Evolutionary conservation across 2,888 invertebrate species (phyloP).

Genomic region (Sicus ferrugineus): DNA sequence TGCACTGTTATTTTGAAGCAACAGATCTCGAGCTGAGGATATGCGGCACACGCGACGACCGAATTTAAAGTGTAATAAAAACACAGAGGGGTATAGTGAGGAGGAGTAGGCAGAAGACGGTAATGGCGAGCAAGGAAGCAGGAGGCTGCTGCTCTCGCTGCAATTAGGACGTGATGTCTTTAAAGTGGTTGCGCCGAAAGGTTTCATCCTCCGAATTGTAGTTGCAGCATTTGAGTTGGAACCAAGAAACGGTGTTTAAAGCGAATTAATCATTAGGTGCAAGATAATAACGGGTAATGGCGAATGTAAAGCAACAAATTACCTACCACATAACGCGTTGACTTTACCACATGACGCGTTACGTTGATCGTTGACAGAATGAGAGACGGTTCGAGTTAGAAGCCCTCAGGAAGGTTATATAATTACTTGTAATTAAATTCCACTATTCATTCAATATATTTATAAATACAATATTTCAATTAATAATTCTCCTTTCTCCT

Average conservation of each 20-base stretch:
- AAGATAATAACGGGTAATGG: conserved; percentile 25
- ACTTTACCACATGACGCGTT: no score
- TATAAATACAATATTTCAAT: not conserved
- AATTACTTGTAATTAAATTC: not conserved
- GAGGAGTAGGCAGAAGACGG: no score
- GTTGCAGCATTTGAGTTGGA: conserved; percentile 8
- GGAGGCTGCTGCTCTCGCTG: not conserved
- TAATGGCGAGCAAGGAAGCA: not conserved
- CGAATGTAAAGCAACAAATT: conserved; percentile 21
- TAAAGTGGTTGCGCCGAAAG: not conserved
- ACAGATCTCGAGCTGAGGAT: not conserved
- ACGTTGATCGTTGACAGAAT: not conserved
- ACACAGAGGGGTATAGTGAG: not conserved
- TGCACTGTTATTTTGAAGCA: not conserved
- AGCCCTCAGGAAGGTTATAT: no score
- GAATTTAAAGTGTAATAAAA: conserved; percentile 29
- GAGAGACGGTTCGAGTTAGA: not conserved
- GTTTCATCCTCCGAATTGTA: not conserved
- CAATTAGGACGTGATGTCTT: conserved; percentile 38
- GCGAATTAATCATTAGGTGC: conserved; percentile 18
- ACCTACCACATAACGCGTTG: no score
- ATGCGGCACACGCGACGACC: conserved; percentile 19
- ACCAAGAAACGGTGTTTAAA: conserved; percentile 25
- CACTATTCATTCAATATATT: not conserved
- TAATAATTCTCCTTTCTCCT: not conserved